Base-by-base conservation (phyloP, 2,797 vertebrate species). In the Notolepis coatsorum region DNA sequence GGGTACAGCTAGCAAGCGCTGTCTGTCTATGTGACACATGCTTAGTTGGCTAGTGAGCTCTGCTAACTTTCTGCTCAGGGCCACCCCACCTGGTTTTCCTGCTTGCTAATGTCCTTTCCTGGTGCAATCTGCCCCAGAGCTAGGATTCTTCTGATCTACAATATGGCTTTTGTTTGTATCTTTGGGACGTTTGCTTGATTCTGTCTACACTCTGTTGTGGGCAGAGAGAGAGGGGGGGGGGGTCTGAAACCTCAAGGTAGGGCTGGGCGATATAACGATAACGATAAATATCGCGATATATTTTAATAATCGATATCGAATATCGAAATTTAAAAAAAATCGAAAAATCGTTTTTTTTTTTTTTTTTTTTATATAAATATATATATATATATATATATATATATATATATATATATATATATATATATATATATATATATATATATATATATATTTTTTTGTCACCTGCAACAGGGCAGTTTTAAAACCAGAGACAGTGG, bases 1-100 rank as follows among this genome's bases (percentile, higher is more conserved):
- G n/a, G n/a, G n/a, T n/a, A n/a, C n/a, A n/a, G 78, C 81, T 80
- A 86, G 70, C 68, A 58, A 33, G 4, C 56, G 71, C 61, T 59
- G 68, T 55, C 62, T 69, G 73, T 69, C 74, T 75, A 67, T 73
- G 74, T 37, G 33, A n/a, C 10, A 37, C 10, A 37, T 37, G 2
- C n/a, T 3, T 37, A 37, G 33, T n/a, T 37, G 33, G 33, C 33
- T 37, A n/a, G 33, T 4, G 10, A 37, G 12, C 33, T 37, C 33
- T 3, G 2, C 46, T 72, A 75, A 71, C 71, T 77, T 80, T 69
- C 70, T 76, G 72, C 77, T 84, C 15, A 30, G 64, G 79, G 77
- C 75, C 55, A 55, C 73, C 75, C 57, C 48, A 46, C 63, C 54
- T n/a, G n/a, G n/a, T n/a, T 80, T 63, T 66, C 50, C 56, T 81